Evolutionary conservation across 2,888 invertebrate genomes (phyloP).

Genomic region (Apantesis nais): DNA sequence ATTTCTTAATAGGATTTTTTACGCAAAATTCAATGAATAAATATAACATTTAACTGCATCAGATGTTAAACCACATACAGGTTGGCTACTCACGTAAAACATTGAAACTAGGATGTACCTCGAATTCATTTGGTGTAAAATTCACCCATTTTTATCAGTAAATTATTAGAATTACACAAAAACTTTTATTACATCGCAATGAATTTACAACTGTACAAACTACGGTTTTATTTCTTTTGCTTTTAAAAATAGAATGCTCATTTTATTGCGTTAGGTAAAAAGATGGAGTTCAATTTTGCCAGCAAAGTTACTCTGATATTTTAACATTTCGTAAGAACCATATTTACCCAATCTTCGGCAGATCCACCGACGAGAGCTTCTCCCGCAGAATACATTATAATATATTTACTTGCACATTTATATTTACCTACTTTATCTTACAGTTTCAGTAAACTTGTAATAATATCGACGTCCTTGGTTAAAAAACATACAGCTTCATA

Average conservation of each 20-base stretch:
- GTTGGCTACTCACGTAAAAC: too few relatives aligned
- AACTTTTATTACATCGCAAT: neutral
- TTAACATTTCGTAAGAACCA: neutral
- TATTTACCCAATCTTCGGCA: neutral
- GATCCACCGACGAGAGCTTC: neutral
- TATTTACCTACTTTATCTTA: neutral
- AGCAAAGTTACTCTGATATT: neutral
- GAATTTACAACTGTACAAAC: neutral
- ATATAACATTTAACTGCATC: too few relatives aligned
- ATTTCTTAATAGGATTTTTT: neutral
- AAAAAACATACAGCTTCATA: neutral
- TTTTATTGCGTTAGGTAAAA: neutral
- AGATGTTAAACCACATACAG: too few relatives aligned
- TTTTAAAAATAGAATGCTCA: neutral
- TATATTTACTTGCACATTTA: conserved; percentile 1
- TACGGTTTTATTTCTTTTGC: neutral
- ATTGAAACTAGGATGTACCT: too few relatives aligned
- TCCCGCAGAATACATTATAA: neutral
- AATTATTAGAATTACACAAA: neutral
- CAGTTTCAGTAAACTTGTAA: neutral
- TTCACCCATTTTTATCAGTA: neutral
- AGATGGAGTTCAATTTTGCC: neutral
- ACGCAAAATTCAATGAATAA: too few relatives aligned
- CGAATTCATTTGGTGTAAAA: neutral
- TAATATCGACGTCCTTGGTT: neutral